Percentiles rank a stretch among this genome's conserved stretches.
Conservation (phyloP, 2,797 vertebrate genomes). For the Karalla daura region DNA sequence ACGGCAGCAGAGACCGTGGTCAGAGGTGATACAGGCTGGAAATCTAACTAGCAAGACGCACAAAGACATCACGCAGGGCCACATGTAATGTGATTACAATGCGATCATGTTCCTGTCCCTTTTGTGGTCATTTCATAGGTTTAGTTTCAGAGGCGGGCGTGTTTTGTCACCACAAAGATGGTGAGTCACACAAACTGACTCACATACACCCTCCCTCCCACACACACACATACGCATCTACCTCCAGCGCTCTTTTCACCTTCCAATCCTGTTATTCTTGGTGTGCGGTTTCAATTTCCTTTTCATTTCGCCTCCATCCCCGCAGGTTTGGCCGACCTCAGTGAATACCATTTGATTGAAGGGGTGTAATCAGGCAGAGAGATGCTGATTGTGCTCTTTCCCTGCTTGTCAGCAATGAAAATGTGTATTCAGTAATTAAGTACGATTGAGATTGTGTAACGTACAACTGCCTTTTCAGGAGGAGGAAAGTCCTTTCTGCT, state of each 20-base stretch:
- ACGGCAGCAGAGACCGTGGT: background rate
- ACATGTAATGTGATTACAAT: too few relatives aligned
- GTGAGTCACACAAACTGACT: too few relatives aligned
- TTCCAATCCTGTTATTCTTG: background rate
- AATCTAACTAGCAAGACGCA: background rate
- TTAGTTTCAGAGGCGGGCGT: too few relatives aligned
- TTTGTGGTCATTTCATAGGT: too few relatives aligned
- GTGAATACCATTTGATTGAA: constrained; percentile 61
- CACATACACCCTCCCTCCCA: background rate
- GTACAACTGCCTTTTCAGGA: background rate
- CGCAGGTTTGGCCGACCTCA: background rate
- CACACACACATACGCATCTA: background rate
- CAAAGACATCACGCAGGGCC: too few relatives aligned
- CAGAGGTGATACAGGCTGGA: background rate
- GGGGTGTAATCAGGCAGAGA: constrained; percentile 45
- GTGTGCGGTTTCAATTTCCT: constrained; percentile 18
- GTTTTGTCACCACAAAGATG: too few relatives aligned
- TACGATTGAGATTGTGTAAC: constrained; percentile 29
- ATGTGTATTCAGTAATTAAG: constrained; percentile 34
- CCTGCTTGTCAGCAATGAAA: constrained; percentile 19
- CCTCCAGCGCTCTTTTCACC: background rate
- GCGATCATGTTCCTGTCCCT: too few relatives aligned
- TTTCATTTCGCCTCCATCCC: constrained; percentile 11
- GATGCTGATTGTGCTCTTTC: constrained; percentile 38
- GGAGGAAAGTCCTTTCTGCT: constrained; percentile 1